Base-by-base conservation (phyloP, 2,888 invertebrate species). In the Tenthredo notha region DNA sequence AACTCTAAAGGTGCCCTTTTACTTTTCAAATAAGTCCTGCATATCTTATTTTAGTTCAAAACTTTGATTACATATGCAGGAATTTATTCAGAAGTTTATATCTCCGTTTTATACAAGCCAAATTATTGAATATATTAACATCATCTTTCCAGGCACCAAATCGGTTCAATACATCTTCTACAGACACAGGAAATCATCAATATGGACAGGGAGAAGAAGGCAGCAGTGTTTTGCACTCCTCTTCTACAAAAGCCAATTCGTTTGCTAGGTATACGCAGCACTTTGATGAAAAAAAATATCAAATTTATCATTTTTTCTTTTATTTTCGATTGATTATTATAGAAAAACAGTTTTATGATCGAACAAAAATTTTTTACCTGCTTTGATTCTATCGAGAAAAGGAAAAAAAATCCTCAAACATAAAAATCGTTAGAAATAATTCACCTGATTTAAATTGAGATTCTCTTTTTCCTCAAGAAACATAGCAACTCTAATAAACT, bases 1-100 rank as follows among this genome's bases (percentile, higher is more conserved):
- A 50, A 83, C 83, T 21, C 33, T 83, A 18, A 83, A 83, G 83
- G 83, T 83, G 40, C n/a, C 40, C 43, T 37, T 43, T 37, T 72
- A 1, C n/a, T 10, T 10, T 61, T 61, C 10, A 12, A 72, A 43
- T 43, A 43, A 61, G 25, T 61, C 9, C 0, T 61, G 6, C 9
- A 43, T 40, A 1, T 10, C 4, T 72, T 7, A 72, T 40, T 25
- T 29, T 43, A 40, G 21, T 7, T n/a, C 0, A 21, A 21, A 40
- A 40, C 6, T 43, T 40, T 21, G 43, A 15, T 72, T n/a, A 43
- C 40, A 37, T 7, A 40, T 40, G 15, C 37, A 72, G 9, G 2
- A n/a, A 72, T 72, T 72, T 10, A 12, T 12, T 15, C 1, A 12
- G 29, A 33, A 78, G n/a, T 33, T 54, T 54, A 25, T 54, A 77